Evolutionary conservation across 2,113 vertebrate species (phyloP).

Genomic region (Thalassoma bifasciatum): DNA sequence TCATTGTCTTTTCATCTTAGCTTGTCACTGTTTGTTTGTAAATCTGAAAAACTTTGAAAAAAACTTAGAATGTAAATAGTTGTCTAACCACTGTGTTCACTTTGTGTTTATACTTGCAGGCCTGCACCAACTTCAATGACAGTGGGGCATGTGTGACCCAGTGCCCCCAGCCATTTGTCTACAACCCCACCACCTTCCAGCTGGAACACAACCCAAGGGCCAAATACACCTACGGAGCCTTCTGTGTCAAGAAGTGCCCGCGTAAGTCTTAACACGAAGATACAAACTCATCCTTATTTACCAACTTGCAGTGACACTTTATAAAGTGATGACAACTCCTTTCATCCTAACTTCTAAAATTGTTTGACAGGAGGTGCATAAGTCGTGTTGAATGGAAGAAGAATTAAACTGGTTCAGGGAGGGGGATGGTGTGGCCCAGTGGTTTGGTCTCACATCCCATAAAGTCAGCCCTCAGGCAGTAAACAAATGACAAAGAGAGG

Average conservation of each 20-base stretch:
- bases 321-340: too few relatives aligned
- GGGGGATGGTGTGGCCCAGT: too few relatives aligned
- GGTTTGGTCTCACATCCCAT: too few relatives aligned
- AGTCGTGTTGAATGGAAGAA: too few relatives aligned
- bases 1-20: neutral
- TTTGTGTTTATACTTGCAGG: slow-evolving; percentile 78
- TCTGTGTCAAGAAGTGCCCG: slow-evolving; percentile 98
- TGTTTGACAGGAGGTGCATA: neutral
- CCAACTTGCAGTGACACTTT: neutral
- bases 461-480: too few relatives aligned
- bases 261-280: slow-evolving; percentile 83
- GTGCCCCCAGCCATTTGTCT: slow-evolving; percentile 96
- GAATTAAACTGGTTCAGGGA: too few relatives aligned
- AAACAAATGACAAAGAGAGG: too few relatives aligned
- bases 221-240: slow-evolving; percentile 98
- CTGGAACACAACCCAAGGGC: slow-evolving; percentile 95
- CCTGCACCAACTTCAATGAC: slow-evolving; percentile 99
- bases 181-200: slow-evolving; percentile 97
- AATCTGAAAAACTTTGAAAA: too few relatives aligned
- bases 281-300: neutral
- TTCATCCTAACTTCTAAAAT: neutral
- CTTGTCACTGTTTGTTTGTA: neutral
- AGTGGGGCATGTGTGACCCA: slow-evolving; percentile 98
- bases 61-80: neutral
- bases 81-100: neutral